phyloP scores from a whole-genome alignment of 2,888 invertebrate genomes.

The Agrochola circellaris region DNA sequence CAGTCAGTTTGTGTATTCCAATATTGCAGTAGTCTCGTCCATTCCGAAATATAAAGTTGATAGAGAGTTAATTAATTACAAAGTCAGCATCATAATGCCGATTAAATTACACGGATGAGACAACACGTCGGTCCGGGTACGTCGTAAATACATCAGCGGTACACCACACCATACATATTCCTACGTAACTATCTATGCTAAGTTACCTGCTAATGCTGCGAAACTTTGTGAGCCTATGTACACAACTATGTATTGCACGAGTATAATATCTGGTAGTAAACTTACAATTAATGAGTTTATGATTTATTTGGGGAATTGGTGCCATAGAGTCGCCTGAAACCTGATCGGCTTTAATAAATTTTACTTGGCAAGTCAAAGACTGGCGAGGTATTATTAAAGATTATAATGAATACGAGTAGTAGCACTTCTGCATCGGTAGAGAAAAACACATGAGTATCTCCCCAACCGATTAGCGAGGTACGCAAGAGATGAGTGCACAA shows the following conservation, averaged over 20 bases:
- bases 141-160: slow-evolving; percentile 85
- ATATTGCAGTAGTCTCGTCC: slow-evolving; percentile 19
- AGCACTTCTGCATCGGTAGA: background rate
- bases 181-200: slow-evolving; percentile 47
- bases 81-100: slow-evolving; percentile 78
- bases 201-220: slow-evolving; percentile 48
- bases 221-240: slow-evolving; percentile 50
- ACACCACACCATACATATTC: slow-evolving; percentile 70
- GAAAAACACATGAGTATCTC: background rate
- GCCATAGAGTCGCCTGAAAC: background rate
- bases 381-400: background rate
- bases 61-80: slow-evolving; percentile 80
- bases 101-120: slow-evolving; percentile 83
- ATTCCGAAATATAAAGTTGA: slow-evolving; percentile 58
- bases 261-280: background rate
- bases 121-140: slow-evolving; percentile 74
- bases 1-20: slow-evolving; percentile 11
- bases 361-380: background rate
- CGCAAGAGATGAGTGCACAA: background rate
- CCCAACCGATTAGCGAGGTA: background rate
- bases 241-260: slow-evolving; percentile 5
- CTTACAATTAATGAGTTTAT: background rate
- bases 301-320: background rate
- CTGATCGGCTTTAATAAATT: background rate
- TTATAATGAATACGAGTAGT: background rate